A percentile compares a stretch with the other conserved stretches of the same genome.
These are phyloP conservation scores for Pangasianodon gigas DNA, from an alignment of 2,113 vertebrate species.

Conservation along the genomic window DNA sequence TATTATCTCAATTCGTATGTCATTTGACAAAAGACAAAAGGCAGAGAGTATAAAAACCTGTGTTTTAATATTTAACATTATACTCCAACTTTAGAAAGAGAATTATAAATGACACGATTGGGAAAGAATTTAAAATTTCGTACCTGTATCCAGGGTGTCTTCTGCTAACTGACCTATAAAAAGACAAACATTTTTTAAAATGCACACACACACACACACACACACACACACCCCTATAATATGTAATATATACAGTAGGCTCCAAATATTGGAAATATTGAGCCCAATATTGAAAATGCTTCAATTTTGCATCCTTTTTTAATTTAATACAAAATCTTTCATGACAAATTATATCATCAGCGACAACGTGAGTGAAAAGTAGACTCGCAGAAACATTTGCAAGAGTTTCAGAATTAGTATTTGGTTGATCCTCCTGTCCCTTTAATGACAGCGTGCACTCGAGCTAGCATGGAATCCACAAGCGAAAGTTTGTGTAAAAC, in stretches of 20 bases:
- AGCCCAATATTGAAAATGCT: not conserved
- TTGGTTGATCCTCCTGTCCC: not conserved
- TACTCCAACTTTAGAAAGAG: not conserved
- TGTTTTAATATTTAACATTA: not conserved
- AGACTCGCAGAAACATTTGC: not conserved
- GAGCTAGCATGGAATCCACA: not conserved
- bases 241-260: not conserved
- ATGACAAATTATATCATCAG: not conserved
- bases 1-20: not conserved
- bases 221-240: not conserved
- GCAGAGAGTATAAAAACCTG: not conserved
- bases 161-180: constrained; percentile 32
- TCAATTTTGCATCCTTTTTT: not conserved
- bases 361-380: not conserved
- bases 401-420: constrained; percentile 14
- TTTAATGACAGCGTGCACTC: not conserved
- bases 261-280: not conserved
- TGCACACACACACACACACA: not conserved
- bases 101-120: not conserved
- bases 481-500: not conserved
- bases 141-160: constrained; percentile 32
- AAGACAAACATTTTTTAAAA: not conserved
- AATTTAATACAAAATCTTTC: not conserved
- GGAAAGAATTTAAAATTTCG: not conserved
- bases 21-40: not conserved